Evolutionary conservation across 2,888 invertebrate genomes (phyloP).

Genomic region (Elysia crispata): DNA sequence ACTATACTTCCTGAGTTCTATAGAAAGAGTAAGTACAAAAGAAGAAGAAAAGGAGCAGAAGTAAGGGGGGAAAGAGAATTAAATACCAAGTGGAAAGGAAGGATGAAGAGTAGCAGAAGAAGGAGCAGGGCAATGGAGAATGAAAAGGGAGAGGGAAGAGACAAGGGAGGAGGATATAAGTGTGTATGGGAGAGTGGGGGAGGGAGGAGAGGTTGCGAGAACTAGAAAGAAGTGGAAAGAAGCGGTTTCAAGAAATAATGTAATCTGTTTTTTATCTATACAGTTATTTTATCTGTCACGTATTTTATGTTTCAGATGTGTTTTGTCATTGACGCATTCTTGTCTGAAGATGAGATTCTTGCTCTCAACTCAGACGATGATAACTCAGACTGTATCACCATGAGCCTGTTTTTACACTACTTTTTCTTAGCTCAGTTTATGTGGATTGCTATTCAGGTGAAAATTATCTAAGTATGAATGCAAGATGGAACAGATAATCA

Average conservation of each 20-base stretch:
- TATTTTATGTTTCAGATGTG: slow-evolving; percentile 62
- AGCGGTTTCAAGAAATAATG: neutral
- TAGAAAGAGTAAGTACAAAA: no score
- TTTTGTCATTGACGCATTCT: slow-evolving; percentile 72
- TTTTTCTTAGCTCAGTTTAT: slow-evolving; percentile 76
- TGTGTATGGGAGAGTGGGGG: no score
- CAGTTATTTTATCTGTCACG: no score
- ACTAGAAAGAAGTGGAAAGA: neutral
- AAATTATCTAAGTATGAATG: neutral
- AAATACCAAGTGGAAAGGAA: no score
- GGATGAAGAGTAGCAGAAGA: no score
- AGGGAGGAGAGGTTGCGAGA: neutral
- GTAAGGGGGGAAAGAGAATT: no score
- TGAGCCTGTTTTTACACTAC: slow-evolving; percentile 74
- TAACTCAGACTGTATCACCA: slow-evolving; percentile 74
- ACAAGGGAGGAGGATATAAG: no score
- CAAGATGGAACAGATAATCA: neutral
- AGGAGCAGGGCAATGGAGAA: no score
- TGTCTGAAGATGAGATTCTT: slow-evolving; percentile 70
- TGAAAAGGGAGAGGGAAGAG: no score
- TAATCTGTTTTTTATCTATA: neutral
- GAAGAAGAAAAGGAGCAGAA: no score
- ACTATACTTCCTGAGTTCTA: no score
- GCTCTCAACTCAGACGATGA: slow-evolving; percentile 57
- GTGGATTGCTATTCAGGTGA: slow-evolving; percentile 75